These are phyloP conservation scores for Neodon shergylaensis DNA, from an alignment of 2,113 vertebrate genomes.

Conservation along the genomic window DNA sequence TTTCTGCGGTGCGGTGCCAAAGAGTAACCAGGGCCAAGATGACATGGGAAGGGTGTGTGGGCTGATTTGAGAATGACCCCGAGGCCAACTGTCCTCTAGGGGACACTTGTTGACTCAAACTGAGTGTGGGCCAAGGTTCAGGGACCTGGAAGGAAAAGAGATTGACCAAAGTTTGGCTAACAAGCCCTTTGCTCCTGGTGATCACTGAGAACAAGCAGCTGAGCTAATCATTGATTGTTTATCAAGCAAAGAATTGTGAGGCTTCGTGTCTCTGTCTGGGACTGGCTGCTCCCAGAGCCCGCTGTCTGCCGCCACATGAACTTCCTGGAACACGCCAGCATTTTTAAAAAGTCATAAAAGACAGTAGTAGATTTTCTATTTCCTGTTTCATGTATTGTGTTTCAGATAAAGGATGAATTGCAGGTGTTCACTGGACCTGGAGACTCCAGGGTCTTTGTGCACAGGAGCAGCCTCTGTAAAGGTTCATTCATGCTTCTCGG, in stretches of 20 bases:
- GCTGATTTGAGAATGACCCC: neutral
- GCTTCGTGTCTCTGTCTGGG: too few species aligned
- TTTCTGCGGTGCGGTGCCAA: neutral
- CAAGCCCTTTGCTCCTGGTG: neutral
- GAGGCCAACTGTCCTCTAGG: neutral
- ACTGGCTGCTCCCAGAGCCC: too few species aligned
- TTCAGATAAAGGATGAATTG: neutral
- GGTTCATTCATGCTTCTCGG: neutral
- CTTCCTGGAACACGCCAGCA: too few species aligned
- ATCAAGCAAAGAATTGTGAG: neutral
- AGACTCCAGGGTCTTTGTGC: neutral
- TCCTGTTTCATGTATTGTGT: neutral
- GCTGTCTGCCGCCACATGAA: too few species aligned
- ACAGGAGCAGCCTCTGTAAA: neutral
- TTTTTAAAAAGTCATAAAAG: too few species aligned
- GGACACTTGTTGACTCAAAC: neutral
- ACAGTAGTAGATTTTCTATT: neutral
- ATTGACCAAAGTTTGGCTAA: neutral
- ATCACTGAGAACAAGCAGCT: neutral
- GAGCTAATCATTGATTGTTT: slow-evolving; percentile 20
- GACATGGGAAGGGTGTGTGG: neutral
- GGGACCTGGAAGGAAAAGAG: neutral
- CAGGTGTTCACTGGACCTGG: neutral
- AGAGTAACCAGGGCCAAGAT: neutral
- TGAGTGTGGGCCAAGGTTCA: neutral